These are phyloP conservation scores for Galbula dea DNA, from an alignment of 2,113 vertebrate genomes.

Conservation along the genomic window DNA sequence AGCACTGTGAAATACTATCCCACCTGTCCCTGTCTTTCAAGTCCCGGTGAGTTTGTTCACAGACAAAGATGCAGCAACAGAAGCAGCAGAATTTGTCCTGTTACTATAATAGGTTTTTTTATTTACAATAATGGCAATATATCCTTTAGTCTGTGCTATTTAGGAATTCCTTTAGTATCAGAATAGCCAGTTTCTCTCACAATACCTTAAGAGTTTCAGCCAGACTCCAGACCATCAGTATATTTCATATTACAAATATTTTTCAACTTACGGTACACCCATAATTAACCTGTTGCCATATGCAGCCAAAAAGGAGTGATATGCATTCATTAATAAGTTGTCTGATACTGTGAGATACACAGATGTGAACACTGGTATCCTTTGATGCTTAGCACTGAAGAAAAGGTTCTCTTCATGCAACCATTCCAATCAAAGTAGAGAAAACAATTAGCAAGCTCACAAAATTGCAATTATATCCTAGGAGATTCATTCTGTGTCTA, in stretches of 20 bases:
- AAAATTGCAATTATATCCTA: neutral
- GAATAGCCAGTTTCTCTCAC: neutral
- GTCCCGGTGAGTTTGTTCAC: neutral
- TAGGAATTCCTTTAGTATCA: neutral
- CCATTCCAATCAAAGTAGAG: neutral
- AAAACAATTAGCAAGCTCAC: neutral
- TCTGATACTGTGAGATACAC: neutral
- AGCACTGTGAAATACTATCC: conserved; percentile 6
- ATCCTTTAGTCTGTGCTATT: neutral
- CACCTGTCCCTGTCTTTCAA: neutral
- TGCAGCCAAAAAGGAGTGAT: neutral
- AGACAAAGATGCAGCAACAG: neutral
- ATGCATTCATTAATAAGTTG: neutral
- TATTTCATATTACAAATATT: neutral
- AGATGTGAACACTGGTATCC: neutral
- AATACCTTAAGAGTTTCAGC: neutral
- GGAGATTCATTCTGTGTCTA: neutral
- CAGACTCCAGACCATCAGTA: neutral
- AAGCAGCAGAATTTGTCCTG: neutral
- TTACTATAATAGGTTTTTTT: neutral
- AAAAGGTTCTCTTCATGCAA: neutral
- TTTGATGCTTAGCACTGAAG: neutral
- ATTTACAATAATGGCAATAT: neutral
- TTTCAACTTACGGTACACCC: neutral
- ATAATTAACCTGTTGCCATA: neutral